These are phyloP conservation scores for Alca torda DNA, from an alignment of 2,797 vertebrate genomes.

Conservation along the genomic window DNA sequence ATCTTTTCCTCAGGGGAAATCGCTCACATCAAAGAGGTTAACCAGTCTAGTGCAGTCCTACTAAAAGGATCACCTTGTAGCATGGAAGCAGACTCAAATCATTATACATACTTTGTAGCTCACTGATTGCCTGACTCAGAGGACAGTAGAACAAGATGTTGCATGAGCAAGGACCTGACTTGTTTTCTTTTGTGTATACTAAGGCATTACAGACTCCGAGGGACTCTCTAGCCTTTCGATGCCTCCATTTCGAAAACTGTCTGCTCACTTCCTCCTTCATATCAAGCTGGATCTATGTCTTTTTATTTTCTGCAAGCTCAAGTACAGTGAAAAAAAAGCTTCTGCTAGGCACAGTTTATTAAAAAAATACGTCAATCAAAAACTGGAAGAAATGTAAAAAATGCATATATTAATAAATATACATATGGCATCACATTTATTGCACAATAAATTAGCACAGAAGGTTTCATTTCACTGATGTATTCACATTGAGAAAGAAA, in stretches of 20 bases:
- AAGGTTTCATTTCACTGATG: conserved; percentile 85
- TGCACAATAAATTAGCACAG: conserved; percentile 88
- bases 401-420: conserved; percentile 80
- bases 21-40: conserved; percentile 88
- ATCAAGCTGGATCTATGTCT: conserved; percentile 78
- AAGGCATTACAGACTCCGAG: conserved; percentile 77
- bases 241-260: conserved; percentile 77
- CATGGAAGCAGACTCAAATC: conserved; percentile 78
- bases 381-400: conserved; percentile 78
- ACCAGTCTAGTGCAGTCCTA: conserved; percentile 91
- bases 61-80: conserved; percentile 84
- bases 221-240: conserved; percentile 72
- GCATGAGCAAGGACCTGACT: conserved; percentile 90
- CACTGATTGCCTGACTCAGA: conserved; percentile 78
- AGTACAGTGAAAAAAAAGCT: conserved; percentile 81
- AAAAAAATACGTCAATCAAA: conserved; percentile 73
- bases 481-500: conserved; percentile 85
- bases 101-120: conserved; percentile 78
- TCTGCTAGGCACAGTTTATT: conserved; percentile 77
- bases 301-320: conserved; percentile 78
- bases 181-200: conserved; percentile 77
- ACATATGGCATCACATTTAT: conserved; percentile 84
- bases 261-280: conserved; percentile 77
- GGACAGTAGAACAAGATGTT: conserved; percentile 87
- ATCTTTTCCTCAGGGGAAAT: conserved; percentile 83